Evolutionary conservation across 2,797 vertebrate genomes (phyloP).

Genomic region (Cyclopterus lumpus): DNA sequence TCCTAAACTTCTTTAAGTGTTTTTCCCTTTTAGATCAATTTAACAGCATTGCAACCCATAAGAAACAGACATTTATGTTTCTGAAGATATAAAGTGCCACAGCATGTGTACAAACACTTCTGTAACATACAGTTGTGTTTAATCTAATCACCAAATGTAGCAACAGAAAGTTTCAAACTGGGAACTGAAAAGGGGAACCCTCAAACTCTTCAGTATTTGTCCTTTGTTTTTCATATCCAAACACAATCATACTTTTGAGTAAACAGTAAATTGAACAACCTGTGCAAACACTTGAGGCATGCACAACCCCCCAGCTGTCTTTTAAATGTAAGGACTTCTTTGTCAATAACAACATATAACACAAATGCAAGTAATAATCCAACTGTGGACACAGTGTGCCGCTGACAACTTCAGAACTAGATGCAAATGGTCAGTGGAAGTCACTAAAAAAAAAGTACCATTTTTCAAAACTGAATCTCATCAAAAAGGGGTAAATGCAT

Average conservation of each 20-base stretch:
- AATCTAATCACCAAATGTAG: conserved; percentile 29
- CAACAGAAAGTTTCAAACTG: conserved; percentile 2
- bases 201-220: background rate
- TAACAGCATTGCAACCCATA: background rate
- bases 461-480: conserved; percentile 60
- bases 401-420: conserved; percentile 32
- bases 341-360: conserved; percentile 25
- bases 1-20: background rate
- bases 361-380: conserved; percentile 16
- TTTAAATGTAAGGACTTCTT: conserved; percentile 3
- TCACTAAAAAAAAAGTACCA: conserved; percentile 30
- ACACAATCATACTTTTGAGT: conserved; percentile 12
- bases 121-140: conserved; percentile 34
- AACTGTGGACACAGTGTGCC: conserved; percentile 26
- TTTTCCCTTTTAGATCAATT: conserved; percentile 41
- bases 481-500: conserved; percentile 61
- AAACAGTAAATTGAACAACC: conserved; percentile 7
- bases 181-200: conserved; percentile 20
- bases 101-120: conserved; percentile 40
- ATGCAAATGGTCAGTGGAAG: conserved; percentile 41
- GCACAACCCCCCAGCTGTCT: conserved; percentile 5
- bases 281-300: conserved; percentile 35
- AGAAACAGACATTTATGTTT: conserved; percentile 1
- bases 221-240: conserved; percentile 17
- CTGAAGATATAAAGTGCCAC: conserved; percentile 55